These are phyloP conservation scores for Tribolium madens DNA, from an alignment of 1,140 invertebrate species.

Conservation along the genomic window DNA sequence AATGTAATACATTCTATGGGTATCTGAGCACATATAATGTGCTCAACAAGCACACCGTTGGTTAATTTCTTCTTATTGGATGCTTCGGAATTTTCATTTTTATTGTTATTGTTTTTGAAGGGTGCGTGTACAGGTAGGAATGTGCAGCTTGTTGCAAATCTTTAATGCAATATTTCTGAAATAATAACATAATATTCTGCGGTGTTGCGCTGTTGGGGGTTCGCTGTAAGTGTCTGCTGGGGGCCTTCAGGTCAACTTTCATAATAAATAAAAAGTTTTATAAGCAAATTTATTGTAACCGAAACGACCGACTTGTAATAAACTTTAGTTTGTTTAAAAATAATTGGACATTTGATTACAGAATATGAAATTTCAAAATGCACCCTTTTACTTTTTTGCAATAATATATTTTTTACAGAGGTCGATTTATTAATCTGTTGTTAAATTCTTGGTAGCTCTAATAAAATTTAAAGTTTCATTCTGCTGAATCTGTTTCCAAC, in stretches of 20 bases:
- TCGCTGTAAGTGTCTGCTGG: neutral
- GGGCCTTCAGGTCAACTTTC: neutral
- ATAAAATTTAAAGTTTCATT: no score
- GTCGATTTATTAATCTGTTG: no score
- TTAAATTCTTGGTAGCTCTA: no score
- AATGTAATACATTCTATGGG: neutral
- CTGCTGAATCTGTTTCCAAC: no score
- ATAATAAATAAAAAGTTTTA: neutral
- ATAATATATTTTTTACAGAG: no score
- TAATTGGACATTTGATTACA: neutral
- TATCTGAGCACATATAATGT: no score
- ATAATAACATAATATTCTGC: constrained; percentile 9
- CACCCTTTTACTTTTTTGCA: no score
- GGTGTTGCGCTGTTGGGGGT: constrained; percentile 3
- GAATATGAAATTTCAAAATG: no score
- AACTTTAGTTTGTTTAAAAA: neutral
- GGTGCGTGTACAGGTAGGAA: neutral
- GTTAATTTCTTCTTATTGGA: neutral
- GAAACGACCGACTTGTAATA: neutral
- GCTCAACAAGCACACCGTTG: no score
- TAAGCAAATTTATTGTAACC: neutral
- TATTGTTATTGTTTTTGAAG: neutral
- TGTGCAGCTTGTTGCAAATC: neutral
- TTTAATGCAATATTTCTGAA: neutral
- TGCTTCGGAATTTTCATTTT: constrained; percentile 11